Base-by-base conservation (phyloP, 2,888 invertebrate genomes). In the Eupelmus urozonus region DNA sequence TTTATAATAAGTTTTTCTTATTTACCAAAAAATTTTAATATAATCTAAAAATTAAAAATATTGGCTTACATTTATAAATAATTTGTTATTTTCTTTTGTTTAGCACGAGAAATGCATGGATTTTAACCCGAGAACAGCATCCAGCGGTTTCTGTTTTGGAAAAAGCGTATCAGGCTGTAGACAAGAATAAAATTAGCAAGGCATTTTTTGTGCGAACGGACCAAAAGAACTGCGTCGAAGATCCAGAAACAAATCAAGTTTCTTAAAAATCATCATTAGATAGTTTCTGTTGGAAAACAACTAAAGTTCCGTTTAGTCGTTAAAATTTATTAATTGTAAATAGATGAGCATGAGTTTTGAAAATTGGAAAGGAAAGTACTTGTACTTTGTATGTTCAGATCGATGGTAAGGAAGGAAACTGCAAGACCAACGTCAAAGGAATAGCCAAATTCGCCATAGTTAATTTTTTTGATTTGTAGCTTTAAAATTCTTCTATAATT, bases 171-270 rank as follows among this genome's bases (percentile, higher is more conserved):
- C 87, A 90, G 62, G 90, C 91, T 1, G 83, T 93, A 11, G 92
- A 93, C 80, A 91, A 90, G 74, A 92, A 92, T 84, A 89, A 90
- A 11, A 92, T 94, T 72, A 92, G 91, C 82, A 90, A 91, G 79
- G 91, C 91, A 0, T 92, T 91, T 85, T 93, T 94, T 80, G 90
- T 92, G 65, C 90, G 91, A 73, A 94, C 94, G 0, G 93, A 94
- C 84, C 94, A 94, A 82, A 90, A 89, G 67, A 92, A 93, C 85
- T 94, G 94, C 81, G 40, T 9, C 1, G 55, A 79, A 29, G 40
- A 25, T 20, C 2, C 51, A 29, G 74, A 76, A 23, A 34, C 67
- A 2, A 79, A 79, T 59, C 67, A 72, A 60, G 51, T 76, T n/a
- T 13, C 49, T 67, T 72, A 75, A 62, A 4, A n/a, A 7, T 0